phyloP scores from a whole-genome alignment of 1,140 invertebrate species.

The Aplysia californica region DNA sequence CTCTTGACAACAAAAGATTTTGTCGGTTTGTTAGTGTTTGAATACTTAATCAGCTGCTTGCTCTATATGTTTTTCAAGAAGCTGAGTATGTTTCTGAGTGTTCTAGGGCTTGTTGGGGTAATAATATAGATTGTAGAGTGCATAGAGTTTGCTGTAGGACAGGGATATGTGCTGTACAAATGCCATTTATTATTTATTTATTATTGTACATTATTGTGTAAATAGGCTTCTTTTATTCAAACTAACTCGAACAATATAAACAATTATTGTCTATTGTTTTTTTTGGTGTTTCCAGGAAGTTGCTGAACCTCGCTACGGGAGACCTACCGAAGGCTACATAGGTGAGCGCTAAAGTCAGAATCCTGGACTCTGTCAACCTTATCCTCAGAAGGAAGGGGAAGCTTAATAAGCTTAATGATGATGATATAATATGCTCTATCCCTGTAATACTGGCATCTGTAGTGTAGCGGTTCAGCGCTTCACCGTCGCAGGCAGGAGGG shows the following conservation, averaged over 20 bases:
- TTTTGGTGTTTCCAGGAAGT: conserved; percentile 57
- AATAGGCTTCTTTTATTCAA: neutral
- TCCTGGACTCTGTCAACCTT: neutral
- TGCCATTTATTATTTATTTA: neutral
- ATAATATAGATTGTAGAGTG: too few species aligned
- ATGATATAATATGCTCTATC: neutral
- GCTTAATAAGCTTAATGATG: too few species aligned
- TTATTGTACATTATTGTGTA: neutral
- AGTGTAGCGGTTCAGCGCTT: neutral
- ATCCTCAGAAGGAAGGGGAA: too few species aligned
- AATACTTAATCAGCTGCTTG: too few species aligned
- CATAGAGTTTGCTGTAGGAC: neutral
- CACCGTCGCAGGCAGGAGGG: neutral
- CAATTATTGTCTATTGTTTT: too few species aligned
- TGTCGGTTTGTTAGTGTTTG: too few species aligned
- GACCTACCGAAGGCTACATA: conserved; percentile 78
- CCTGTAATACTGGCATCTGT: neutral
- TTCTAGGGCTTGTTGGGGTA: too few species aligned
- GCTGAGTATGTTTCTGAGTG: too few species aligned
- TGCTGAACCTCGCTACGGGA: conserved; percentile 76
- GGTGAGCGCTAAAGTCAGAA: conserved; percentile 39
- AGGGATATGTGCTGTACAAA: neutral
- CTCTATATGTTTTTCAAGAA: too few species aligned
- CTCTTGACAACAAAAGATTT: too few species aligned
- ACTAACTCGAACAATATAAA: neutral